A percentile compares a stretch with the other conserved stretches of the same genome.
Conservation (phyloP, 1,140 invertebrate genomes). For the Sycophaga agraensis region DNA sequence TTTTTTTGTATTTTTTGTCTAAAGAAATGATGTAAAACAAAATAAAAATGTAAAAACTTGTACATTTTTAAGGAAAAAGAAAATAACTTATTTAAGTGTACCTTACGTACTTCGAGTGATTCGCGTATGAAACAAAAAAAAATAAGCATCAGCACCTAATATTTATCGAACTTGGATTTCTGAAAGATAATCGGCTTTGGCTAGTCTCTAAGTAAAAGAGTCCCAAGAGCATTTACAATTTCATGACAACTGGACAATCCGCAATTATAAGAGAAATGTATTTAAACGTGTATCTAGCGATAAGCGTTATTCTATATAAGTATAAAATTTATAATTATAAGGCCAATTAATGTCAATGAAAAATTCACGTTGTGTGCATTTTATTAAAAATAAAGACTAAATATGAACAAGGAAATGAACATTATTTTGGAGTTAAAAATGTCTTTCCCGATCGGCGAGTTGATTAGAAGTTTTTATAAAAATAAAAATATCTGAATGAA, state of each 20-base stretch:
- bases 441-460: not conserved
- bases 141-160: too few relatives aligned
- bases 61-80: constrained; percentile 13
- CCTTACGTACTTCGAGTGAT: not conserved
- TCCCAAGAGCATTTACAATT: not conserved
- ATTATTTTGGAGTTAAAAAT: not conserved
- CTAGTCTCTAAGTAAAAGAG: not conserved
- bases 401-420: not conserved
- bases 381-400: constrained; percentile 3
- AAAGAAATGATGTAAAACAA: too few relatives aligned
- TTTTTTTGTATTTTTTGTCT: too few relatives aligned
- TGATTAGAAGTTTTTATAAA: not conserved
- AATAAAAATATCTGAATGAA: too few relatives aligned
- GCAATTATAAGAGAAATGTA: constrained; percentile 13
- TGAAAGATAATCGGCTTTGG: not conserved
- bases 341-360: constrained; percentile 4
- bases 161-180: not conserved
- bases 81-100: constrained; percentile 11
- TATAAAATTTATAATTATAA: constrained; percentile 9
- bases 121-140: not conserved
- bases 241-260: constrained; percentile 15
- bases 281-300: constrained; percentile 14
- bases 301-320: constrained; percentile 16
- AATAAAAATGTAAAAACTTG: constrained; percentile 16
- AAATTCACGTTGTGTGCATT: not conserved